Percentiles rank a stretch among this genome's conserved stretches.
phyloP scores from a whole-genome alignment of 1,140 invertebrate genomes.

The Meteorus sp. region DNA sequence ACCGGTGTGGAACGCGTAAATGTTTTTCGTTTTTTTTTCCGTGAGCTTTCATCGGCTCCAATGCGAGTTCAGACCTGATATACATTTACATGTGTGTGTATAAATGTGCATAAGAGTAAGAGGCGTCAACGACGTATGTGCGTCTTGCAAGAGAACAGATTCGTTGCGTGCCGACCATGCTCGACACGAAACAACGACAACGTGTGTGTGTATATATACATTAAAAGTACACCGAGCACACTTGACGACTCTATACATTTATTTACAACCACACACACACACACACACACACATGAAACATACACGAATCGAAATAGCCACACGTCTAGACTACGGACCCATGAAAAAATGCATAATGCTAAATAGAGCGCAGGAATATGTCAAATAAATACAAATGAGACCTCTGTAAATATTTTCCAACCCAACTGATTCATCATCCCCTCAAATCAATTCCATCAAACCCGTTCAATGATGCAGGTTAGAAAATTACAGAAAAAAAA shows the following conservation, averaged over 20 bases:
- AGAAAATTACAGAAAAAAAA: too few relatives aligned
- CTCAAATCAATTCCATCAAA: too few relatives aligned
- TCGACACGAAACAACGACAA: too few relatives aligned
- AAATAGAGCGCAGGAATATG: slow-evolving; percentile 9
- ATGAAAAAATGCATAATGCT: slow-evolving; percentile 23
- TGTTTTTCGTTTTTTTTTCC: not conserved
- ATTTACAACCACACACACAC: too few relatives aligned
- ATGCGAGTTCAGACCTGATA: too few relatives aligned
- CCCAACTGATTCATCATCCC: not conserved
- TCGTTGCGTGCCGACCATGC: slow-evolving; percentile 8
- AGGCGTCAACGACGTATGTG: slow-evolving; percentile 6
- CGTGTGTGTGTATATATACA: too few relatives aligned
- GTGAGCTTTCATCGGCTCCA: too few relatives aligned
- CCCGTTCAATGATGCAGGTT: too few relatives aligned
- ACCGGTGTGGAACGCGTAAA: not conserved
- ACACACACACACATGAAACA: too few relatives aligned
- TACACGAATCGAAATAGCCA: slow-evolving; percentile 20
- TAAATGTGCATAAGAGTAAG: not conserved
- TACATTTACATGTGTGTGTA: not conserved
- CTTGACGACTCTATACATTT: too few relatives aligned
- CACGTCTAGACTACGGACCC: slow-evolving; percentile 13
- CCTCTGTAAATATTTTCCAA: not conserved
- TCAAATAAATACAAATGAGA: not conserved
- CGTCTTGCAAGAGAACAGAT: not conserved
- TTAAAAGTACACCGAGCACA: too few relatives aligned